Conservation (phyloP, 2,797 vertebrate species). For the Peromyscus attwateri region DNA sequence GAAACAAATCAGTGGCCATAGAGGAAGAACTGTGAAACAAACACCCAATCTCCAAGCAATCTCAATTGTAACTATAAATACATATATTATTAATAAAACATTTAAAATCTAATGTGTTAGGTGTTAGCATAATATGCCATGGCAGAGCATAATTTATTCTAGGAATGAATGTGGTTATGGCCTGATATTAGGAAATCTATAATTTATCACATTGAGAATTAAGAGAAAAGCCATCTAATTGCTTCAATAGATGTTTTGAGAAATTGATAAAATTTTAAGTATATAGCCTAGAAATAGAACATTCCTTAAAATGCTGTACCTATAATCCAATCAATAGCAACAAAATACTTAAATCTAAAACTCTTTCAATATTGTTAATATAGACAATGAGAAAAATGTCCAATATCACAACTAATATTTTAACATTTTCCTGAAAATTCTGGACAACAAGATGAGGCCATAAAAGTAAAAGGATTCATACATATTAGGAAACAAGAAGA, state of each 20-base stretch:
- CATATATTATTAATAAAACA: constrained; percentile 71
- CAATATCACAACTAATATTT: constrained; percentile 38
- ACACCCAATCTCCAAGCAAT: constrained; percentile 50
- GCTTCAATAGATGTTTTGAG: not conserved
- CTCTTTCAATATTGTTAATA: not conserved
- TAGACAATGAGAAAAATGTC: constrained; percentile 50
- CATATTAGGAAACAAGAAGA: constrained; percentile 29
- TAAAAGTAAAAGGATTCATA: constrained; percentile 14
- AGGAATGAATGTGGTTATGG: constrained; percentile 66
- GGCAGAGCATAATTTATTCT: constrained; percentile 57
- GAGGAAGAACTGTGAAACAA: not conserved
- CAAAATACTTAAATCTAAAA: constrained; percentile 46
- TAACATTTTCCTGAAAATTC: constrained; percentile 3
- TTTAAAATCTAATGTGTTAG: constrained; percentile 66
- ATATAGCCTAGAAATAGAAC: constrained; percentile 32
- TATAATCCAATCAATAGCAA: constrained; percentile 41
- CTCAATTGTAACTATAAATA: constrained; percentile 68
- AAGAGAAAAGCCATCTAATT: constrained; percentile 54
- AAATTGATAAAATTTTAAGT: constrained; percentile 48
- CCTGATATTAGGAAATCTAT: constrained; percentile 69
- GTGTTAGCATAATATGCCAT: constrained; percentile 57
- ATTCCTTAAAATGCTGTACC: constrained; percentile 37
- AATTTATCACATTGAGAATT: constrained; percentile 58
- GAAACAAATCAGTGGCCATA: not conserved
- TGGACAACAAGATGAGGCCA: not conserved